phyloP scores from a whole-genome alignment of 2,888 invertebrate genomes.

The Shargacucullia verbasci region DNA sequence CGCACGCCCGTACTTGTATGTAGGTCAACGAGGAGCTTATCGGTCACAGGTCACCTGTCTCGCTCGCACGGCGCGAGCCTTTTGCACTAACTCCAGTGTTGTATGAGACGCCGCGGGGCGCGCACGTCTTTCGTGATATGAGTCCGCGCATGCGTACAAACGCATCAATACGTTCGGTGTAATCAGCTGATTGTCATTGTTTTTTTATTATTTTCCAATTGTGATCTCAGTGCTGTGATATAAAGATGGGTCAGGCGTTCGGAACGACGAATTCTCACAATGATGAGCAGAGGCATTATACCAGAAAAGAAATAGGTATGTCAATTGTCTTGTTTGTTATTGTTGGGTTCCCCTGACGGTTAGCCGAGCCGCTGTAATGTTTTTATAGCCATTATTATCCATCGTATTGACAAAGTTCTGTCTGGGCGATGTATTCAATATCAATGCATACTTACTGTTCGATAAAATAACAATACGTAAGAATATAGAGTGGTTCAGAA shows the following conservation, averaged over 20 bases:
- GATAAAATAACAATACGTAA: too few species aligned
- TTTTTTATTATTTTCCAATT: conserved; percentile 59
- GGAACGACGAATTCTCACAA: conserved; percentile 84
- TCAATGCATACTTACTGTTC: too few species aligned
- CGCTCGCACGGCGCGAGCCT: conserved; percentile 54
- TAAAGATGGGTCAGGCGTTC: conserved; percentile 85
- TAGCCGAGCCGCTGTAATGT: conserved; percentile 19
- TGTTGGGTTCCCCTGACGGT: conserved; percentile 39
- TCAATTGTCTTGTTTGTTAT: conserved; percentile 52
- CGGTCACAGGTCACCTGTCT: conserved; percentile 60
- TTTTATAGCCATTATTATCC: conserved; percentile 10
- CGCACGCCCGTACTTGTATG: conserved; percentile 39
- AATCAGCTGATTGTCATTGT: conserved; percentile 74
- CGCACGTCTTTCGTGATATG: conserved; percentile 66
- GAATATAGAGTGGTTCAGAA: too few species aligned
- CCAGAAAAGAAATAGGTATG: conserved; percentile 86
- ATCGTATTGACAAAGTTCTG: conserved; percentile 4
- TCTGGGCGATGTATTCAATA: conserved; percentile 5
- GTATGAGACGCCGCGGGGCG: conserved; percentile 67
- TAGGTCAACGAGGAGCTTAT: conserved; percentile 59
- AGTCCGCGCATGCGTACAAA: conserved; percentile 74
- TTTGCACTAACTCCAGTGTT: conserved; percentile 49
- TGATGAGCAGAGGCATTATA: conserved; percentile 78
- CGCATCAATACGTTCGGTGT: conserved; percentile 58
- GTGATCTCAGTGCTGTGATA: conserved; percentile 76